Evolutionary conservation across 2,888 invertebrate genomes (phyloP).

Genomic region (Scelioninae gen. 1): DNA sequence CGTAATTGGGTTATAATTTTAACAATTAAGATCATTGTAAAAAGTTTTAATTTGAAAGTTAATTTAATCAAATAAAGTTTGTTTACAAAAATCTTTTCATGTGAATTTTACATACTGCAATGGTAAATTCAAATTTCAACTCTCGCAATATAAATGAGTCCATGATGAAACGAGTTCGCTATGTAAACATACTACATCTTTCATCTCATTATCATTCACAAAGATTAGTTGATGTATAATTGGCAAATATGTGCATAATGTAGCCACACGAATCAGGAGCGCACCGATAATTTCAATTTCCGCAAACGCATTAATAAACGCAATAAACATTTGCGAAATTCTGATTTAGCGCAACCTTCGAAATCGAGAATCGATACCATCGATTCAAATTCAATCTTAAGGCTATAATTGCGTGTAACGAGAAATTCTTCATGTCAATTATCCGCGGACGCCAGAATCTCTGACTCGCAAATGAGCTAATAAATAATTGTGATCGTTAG

Average conservation of each 20-base stretch:
- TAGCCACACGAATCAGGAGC: neutral
- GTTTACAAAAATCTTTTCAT: too few relatives aligned
- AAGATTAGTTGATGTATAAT: conserved; percentile 25
- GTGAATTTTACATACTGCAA: too few relatives aligned
- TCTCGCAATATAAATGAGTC: conserved; percentile 1
- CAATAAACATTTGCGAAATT: conserved; percentile 39
- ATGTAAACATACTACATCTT: conserved; percentile 19
- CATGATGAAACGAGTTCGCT: conserved; percentile 11
- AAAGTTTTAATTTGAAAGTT: too few relatives aligned
- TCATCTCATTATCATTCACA: conserved; percentile 25
- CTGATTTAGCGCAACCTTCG: conserved; percentile 50
- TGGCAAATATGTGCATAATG: conserved; percentile 18
- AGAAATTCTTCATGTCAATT: conserved; percentile 70
- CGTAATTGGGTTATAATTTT: too few relatives aligned
- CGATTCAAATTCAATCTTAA: conserved; percentile 64
- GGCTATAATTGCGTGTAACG: conserved; percentile 66
- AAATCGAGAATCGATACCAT: conserved; percentile 46
- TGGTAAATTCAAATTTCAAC: neutral
- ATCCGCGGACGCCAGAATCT: conserved; percentile 44
- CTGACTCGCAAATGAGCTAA: conserved; percentile 32
- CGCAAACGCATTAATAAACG: conserved; percentile 19
- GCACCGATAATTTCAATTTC: conserved; percentile 45
- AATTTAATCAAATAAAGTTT: too few relatives aligned
- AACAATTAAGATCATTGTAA: too few relatives aligned
- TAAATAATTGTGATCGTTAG: conserved; percentile 14